phyloP scores from a whole-genome alignment of 1,140 invertebrate species.

The Paraescarpia echinospica region DNA sequence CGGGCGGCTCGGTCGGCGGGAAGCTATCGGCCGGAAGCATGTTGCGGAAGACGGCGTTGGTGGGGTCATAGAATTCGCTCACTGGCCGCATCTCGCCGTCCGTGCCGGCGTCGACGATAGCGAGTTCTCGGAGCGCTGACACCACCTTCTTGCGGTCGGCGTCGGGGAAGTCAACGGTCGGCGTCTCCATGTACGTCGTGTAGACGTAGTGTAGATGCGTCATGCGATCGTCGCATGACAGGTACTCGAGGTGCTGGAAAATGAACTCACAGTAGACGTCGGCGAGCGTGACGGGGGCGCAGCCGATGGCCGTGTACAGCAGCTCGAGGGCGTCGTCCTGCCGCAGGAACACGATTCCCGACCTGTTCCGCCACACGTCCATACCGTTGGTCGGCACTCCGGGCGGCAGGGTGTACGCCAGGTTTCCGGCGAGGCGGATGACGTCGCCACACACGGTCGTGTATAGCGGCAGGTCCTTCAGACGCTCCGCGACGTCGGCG shows the following conservation, averaged over 20 bases:
- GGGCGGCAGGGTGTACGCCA: constrained; percentile 15
- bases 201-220: constrained; percentile 25
- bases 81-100: constrained; percentile 19
- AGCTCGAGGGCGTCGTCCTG: constrained; percentile 12
- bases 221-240: background rate
- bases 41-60: constrained; percentile 24
- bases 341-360: constrained; percentile 23
- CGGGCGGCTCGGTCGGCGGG: constrained; percentile 21
- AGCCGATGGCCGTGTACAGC: constrained; percentile 23
- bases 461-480: constrained; percentile 24
- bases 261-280: constrained; percentile 25
- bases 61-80: constrained; percentile 26
- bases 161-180: background rate
- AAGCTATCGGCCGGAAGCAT: constrained; percentile 1
- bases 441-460: constrained; percentile 19
- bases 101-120: constrained; percentile 8
- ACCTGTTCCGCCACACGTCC: constrained; percentile 13
- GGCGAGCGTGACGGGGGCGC: constrained; percentile 8
- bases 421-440: constrained; percentile 3
- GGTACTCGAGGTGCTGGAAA: constrained; percentile 27
- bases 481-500: background rate
- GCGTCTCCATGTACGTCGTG: constrained; percentile 11
- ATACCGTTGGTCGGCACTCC: constrained; percentile 24
- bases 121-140: constrained; percentile 12
- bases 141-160: constrained; percentile 10